Evolutionary conservation across 2,888 invertebrate species (phyloP), one percentile per base, ranked within the genome.

Genomic region (Idaea aversata): DNA sequence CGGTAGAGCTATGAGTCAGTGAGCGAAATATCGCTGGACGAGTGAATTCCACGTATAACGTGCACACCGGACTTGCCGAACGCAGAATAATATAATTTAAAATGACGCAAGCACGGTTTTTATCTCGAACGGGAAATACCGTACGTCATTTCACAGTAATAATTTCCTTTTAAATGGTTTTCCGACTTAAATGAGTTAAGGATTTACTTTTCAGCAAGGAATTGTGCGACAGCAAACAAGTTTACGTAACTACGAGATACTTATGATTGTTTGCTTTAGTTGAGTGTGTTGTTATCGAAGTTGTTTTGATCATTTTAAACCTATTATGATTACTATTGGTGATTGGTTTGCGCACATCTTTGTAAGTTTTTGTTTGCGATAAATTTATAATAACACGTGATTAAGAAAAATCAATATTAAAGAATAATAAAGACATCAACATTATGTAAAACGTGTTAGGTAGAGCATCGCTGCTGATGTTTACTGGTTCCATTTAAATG

Each of bases 121-220:
- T 47, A 47, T 72, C 61, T 63, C 35, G n/a, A 62, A 70, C 67
- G 87, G 90, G 90, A 82, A 90, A 87, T 87, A 87, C 90, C 87
- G 76, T 80, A 61, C 75, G 85, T 86, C 85, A 87, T 69, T 72
- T 62, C 63, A 59, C 66, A 57, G 34, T 62, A 64, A 62, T 34
- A 59, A 60, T 67, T 68, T 67, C 67, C 60, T 61, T 58, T 5
- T n/a, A 34, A 6, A 34, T 25, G 35, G 15, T 66, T 63, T 61
- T 61, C 59, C 63, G 25, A 15, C 5, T 47, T 57, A 7, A 61
- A 57, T 34, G 4, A 38, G 59, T 57, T 38, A 58, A 57, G 15
- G 5, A 57, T 57, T 58, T 58, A 13, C 15, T 6, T 61, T 36
- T 38, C 25, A 47, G 10, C 47, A 47, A 47, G 47, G 7, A 47